A percentile compares a stretch with the other conserved stretches of the same genome.
Conservation (phyloP, 2,797 vertebrate genomes). For the Halcyon chelicuti region DNA sequence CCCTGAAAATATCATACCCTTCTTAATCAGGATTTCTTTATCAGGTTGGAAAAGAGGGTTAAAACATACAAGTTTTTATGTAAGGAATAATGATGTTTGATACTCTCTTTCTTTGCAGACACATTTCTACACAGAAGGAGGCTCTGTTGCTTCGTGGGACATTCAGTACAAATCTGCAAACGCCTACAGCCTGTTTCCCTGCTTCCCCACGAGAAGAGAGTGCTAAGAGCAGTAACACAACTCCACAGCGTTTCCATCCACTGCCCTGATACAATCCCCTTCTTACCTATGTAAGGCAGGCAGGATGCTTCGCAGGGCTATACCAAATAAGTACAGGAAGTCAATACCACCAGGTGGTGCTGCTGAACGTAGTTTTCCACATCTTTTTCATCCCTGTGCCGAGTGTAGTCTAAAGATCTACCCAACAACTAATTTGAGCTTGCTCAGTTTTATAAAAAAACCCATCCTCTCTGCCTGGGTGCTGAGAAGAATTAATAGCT, state of each 20-base stretch:
- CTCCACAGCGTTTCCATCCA: neutral
- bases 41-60: neutral
- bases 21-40: neutral
- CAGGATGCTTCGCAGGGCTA: accelerated
- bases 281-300: accelerated
- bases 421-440: neutral
- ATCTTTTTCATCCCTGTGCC: accelerated
- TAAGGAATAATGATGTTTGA: neutral
- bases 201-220: neutral
- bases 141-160: neutral
- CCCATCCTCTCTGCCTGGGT: neutral
- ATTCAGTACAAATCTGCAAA: neutral
- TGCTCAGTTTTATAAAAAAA: neutral
- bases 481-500: neutral
- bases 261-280: neutral
- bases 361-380: neutral
- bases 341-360: neutral
- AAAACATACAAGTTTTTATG: neutral
- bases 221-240: neutral
- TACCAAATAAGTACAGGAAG: neutral
- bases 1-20: neutral
- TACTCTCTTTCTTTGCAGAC: neutral
- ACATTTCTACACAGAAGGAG: neutral
- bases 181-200: neutral
- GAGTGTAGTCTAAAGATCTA: neutral